A percentile compares a stretch with the other conserved stretches of the same genome.
Conservation (phyloP, 1,140 invertebrate species). For the Plectrocnemia conspersa region DNA sequence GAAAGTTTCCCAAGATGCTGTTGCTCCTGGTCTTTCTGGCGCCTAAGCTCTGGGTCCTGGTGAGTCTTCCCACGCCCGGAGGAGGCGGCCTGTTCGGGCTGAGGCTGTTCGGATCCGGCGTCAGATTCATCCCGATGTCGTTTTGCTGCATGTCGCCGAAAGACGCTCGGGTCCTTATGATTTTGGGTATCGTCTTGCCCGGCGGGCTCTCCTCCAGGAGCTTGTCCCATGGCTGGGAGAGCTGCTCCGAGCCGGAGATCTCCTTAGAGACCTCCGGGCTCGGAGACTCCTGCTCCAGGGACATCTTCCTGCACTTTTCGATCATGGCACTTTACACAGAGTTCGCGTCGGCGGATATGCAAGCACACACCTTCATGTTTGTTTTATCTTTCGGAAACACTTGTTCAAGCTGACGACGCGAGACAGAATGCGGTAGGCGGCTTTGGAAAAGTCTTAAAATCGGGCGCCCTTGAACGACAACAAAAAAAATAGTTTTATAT, state of each 20-base stretch:
- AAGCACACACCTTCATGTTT: too few species aligned
- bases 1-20: slow-evolving; percentile 50
- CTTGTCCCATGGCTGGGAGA: slow-evolving; percentile 48
- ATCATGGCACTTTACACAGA: neutral
- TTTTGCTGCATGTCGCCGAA: slow-evolving; percentile 42
- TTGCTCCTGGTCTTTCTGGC: slow-evolving; percentile 45
- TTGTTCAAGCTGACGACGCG: too few species aligned
- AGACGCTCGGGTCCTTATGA: slow-evolving; percentile 48
- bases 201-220: slow-evolving; percentile 45
- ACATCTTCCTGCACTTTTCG: slow-evolving; percentile 24
- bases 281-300: slow-evolving; percentile 28
- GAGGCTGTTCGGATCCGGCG: slow-evolving; percentile 42
- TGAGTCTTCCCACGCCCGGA: slow-evolving; percentile 38
- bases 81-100: slow-evolving; percentile 37
- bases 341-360: neutral
- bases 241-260: slow-evolving; percentile 47
- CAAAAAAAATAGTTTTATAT: too few species aligned
- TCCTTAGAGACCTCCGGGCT: slow-evolving; percentile 40
- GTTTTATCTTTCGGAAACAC: too few species aligned
- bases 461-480: too few species aligned
- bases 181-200: slow-evolving; percentile 42
- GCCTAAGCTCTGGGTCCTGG: slow-evolving; percentile 47
- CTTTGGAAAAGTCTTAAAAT: too few species aligned
- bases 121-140: slow-evolving; percentile 39
- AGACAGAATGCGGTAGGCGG: too few species aligned